Base-by-base conservation (phyloP, 2,888 invertebrate species). In the Sminthurinus aureus region DNA sequence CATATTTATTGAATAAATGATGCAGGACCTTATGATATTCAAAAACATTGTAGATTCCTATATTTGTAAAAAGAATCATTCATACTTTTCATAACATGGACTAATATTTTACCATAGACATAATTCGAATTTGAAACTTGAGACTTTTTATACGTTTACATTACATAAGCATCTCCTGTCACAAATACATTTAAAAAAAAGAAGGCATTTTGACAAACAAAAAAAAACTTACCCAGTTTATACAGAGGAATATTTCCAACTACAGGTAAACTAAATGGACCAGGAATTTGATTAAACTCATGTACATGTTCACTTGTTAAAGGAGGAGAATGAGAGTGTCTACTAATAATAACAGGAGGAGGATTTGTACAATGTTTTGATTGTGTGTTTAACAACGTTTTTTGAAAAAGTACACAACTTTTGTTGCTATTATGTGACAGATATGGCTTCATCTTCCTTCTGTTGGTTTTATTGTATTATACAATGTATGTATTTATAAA, bases 1-100 rank as follows among this genome's bases (percentile, higher is more conserved):
- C 92, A 89, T 91, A 92, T 76, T 90, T 89, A 78, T 89, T 84
- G 87, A 91, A 90, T 22, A 91, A 87, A 6, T 90, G 86, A 52
- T 89, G 84, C 26, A 92, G 88, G 0, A 90, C 90, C 75, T 90
- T 87, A 84, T 92, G 91, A 86, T 91, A 91, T 81, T 89, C 85
- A 6, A 83, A 84, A 50, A 89, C 86, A 52, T 89, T 88, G 83
- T 87, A 89, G 9, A 88, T 84, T 0, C 90, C 90, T 90, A 82
- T 22, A 84, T 24, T 8, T 69, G 18, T 38, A 38, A 74, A 38
- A 38, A 26, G 20, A n/a, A 69, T 69, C 13, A 69, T 69, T n/a
- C n/a, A n/a, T n/a, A n/a, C 11, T 22, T 11, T 69, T n/a, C 22
- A 69, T 69, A 18, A 69, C 38, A 38, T 38, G 6, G 38, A 38